Conservation (phyloP, 2,797 vertebrate species). For the Benthosema pterotum region DNA sequence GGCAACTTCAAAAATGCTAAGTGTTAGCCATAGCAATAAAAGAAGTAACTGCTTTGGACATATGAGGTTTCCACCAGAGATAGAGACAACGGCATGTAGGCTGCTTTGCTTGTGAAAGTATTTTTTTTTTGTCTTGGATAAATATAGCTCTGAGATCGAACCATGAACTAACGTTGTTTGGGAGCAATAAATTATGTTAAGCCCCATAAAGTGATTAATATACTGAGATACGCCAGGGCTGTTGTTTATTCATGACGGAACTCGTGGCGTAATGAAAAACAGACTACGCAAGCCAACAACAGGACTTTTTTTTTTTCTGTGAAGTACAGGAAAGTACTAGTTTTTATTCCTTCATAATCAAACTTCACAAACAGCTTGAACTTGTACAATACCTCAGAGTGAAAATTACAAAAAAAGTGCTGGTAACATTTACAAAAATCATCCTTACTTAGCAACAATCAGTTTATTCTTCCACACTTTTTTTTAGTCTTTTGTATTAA, state of each 20-base stretch:
- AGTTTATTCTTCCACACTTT: slow-evolving; percentile 99
- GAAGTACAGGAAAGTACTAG: slow-evolving; percentile 90
- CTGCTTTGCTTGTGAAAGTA: neutral
- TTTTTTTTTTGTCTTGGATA: neutral
- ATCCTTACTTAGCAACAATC: slow-evolving; percentile 99
- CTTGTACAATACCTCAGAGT: slow-evolving; percentile 99
- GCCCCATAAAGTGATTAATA: too few species aligned
- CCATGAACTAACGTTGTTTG: neutral
- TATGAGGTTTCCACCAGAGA: too few species aligned
- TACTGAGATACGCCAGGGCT: neutral
- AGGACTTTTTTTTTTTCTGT: slow-evolving; percentile 80
- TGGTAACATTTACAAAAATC: slow-evolving; percentile 99
- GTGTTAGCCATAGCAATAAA: too few species aligned
- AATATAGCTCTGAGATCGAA: neutral
- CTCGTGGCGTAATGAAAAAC: slow-evolving; percentile 16
- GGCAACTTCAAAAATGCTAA: too few species aligned
- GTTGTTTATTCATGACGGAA: slow-evolving; percentile 13
- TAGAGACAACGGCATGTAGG: too few species aligned
- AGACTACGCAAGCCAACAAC: slow-evolving; percentile 49
- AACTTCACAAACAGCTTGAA: slow-evolving; percentile 99
- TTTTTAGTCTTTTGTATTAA: slow-evolving; percentile 99
- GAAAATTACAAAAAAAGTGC: slow-evolving; percentile 99
- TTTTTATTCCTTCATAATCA: slow-evolving; percentile 99
- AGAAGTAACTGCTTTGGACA: too few species aligned
- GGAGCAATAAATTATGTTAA: neutral